Evolutionary conservation across 2,797 vertebrate species (phyloP).

Genomic region (Caiman crocodilus): DNA sequence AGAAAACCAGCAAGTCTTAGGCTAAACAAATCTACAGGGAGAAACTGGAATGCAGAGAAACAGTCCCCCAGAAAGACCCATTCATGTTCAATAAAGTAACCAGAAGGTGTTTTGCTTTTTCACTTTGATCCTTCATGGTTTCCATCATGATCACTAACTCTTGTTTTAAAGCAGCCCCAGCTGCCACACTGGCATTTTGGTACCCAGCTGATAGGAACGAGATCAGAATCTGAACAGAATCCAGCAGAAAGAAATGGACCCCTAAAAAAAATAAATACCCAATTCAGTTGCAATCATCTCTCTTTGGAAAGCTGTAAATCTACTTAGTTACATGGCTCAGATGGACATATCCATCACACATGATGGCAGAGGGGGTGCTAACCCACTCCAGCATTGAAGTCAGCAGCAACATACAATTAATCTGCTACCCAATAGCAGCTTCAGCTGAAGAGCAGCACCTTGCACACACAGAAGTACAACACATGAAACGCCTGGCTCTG

Average conservation of each 20-base stretch:
- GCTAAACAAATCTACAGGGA: constrained; percentile 6
- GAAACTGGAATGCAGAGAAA: not conserved
- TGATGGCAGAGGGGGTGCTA: not conserved
- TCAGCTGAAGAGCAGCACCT: not conserved
- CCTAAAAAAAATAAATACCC: not conserved
- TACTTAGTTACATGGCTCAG: constrained; percentile 34
- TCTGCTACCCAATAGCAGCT: not conserved
- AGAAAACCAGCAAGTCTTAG: not conserved
- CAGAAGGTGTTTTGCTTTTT: not conserved
- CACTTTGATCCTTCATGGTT: not conserved
- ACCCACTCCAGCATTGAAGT: not conserved
- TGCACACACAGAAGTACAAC: not conserved
- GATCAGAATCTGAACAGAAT: not conserved
- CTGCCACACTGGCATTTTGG: not conserved
- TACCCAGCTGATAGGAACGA: not conserved
- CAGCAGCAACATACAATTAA: not conserved
- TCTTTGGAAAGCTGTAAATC: constrained; percentile 47
- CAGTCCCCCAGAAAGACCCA: not conserved
- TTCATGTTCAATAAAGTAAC: not conserved
- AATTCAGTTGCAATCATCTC: constrained; percentile 26
- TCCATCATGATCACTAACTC: not conserved
- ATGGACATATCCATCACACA: constrained; percentile 29
- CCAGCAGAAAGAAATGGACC: not conserved
- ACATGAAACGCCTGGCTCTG: not conserved
- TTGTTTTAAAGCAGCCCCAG: not conserved